phyloP scores from a whole-genome alignment of 2,888 invertebrate genomes.

The Hirtodrosophila confusa region DNA sequence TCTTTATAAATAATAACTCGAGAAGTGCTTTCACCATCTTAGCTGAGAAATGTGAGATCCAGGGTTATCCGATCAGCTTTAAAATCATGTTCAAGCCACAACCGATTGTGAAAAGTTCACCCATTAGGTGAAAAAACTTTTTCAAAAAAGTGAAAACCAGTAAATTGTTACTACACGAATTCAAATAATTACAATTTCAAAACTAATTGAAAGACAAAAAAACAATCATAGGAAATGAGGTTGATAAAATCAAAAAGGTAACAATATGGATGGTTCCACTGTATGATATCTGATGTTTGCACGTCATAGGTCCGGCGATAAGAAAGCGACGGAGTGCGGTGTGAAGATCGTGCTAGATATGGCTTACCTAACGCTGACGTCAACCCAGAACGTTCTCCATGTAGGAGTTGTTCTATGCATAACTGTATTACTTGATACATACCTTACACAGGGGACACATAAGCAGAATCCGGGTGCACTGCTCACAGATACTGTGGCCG shows the following conservation, averaged over 20 bases:
- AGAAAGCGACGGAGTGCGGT: constrained; percentile 7
- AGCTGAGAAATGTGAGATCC: no score
- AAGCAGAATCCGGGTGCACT: constrained; percentile 80
- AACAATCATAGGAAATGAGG: no score
- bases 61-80: no score
- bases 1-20: no score
- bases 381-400: constrained; percentile 10
- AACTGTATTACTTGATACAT: constrained; percentile 37
- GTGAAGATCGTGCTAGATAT: constrained; percentile 29
- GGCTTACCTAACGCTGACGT: constrained; percentile 52
- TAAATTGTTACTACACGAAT: no score
- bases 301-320: constrained; percentile 41
- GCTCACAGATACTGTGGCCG: constrained; percentile 83
- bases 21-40: no score
- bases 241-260: neutral
- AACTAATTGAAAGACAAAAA: no score
- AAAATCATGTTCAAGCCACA: no score
- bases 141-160: no score
- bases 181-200: no score
- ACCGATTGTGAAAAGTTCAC: no score
- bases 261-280: constrained; percentile 15
- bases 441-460: constrained; percentile 83
- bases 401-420: neutral
- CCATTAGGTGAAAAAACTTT: no score
- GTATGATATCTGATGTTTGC: constrained; percentile 8